phyloP scores from a whole-genome alignment of 2,888 invertebrate species.

The Odontothrips loti region DNA sequence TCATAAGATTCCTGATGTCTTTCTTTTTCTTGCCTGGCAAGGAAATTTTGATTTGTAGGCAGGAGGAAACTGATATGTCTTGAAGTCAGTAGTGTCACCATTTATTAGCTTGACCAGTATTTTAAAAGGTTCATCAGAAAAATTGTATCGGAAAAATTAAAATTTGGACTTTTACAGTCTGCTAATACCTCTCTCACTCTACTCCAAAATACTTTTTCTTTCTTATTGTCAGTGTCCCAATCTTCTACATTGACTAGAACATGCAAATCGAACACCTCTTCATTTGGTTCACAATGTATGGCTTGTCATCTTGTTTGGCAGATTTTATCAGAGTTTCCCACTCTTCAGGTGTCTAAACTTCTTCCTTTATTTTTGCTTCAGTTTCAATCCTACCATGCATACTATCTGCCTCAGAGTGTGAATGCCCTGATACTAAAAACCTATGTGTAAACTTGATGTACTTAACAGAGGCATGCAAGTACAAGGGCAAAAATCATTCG shows the following conservation, averaged over 20 bases:
- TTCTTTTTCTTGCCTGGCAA: background rate
- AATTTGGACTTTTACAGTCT: background rate
- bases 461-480: background rate
- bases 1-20: background rate
- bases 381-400: background rate
- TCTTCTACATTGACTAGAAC: background rate
- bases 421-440: background rate
- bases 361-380: background rate
- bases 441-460: background rate
- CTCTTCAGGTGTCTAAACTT: background rate
- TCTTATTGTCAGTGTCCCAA: background rate
- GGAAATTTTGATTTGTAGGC: background rate
- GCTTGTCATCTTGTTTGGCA: background rate
- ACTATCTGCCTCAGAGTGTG: background rate
- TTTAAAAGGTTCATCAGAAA: background rate
- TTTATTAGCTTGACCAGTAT: background rate
- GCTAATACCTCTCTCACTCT: background rate
- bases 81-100: background rate
- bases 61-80: background rate
- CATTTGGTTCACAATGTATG: background rate
- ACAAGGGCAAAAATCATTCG: background rate
- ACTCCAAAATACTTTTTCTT: background rate
- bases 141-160: background rate
- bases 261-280: background rate
- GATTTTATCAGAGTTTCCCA: background rate